Base-by-base conservation (phyloP, 1,140 invertebrate species). In the Drusus annulatus region DNA sequence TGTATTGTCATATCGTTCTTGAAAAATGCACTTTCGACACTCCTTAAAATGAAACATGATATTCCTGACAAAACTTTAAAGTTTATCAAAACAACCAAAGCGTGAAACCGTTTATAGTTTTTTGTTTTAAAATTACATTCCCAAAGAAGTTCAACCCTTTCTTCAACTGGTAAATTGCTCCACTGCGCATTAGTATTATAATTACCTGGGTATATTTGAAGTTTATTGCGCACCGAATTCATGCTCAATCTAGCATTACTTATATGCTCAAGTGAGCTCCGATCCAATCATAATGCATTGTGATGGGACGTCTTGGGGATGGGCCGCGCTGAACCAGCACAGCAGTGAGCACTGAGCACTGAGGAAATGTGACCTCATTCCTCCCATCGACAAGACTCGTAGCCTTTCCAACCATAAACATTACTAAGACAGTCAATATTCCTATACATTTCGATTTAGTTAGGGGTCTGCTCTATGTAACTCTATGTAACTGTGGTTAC, bases 211-310 rank as follows among this genome's bases (percentile, higher is more conserved):
- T 71, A 52, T 71, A 51, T 71, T 71, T 71, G 36, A 50, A 71
- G 71, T 56, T 75, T 75, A 58, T 60, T 75, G 71, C 71, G 51
- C 71, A 56, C 60, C 54, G 36, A 58, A 71, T 79, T 71, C 77
- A 73, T 71, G 77, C 52, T 79, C 52, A 45, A 79, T 79, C 60
- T 71, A 79, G 50, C 81, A 68, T 73, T 63, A 79, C 75, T 80
- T 83, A 80, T 76, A 83, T 78, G 81, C 81, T 80, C 79, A 83
- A 83, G 75, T 80, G 81, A 76, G 51, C 69, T 28, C 65, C 63
- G 75, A 74, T 63, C 25, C 73, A n/a, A 76, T 76, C 75, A 75
- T 75, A 75, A 36, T 75, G 54, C 60, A 58, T 58, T 56, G 31
- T 36, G 51, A 45, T 21, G 50, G 19, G 71, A 21, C n/a, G 68